Evolutionary conservation across 2,797 vertebrate species (phyloP), one percentile per base, ranked within the genome.

Genomic region (Falco naumanni): DNA sequence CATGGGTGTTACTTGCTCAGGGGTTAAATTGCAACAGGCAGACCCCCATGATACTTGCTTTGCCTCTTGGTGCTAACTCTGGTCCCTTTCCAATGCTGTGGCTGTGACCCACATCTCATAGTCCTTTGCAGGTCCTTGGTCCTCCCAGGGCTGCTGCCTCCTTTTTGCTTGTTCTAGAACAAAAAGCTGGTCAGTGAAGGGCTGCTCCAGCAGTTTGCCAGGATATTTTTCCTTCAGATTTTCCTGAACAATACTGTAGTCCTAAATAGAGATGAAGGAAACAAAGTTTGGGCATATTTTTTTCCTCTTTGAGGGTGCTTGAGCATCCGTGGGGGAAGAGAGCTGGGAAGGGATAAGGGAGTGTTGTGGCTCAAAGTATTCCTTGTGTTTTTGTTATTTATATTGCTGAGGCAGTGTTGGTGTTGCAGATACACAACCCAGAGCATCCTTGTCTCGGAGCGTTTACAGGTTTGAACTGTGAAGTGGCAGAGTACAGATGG

Each of bases 131-230:
- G n/a, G 64, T 48, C 45, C 15, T 84, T n/a, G 28, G 29, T 50
- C 9, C 34, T 50, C 16, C 45, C 16, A 33, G 34, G 19, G 57
- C 16, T 45, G 28, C 43, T 57, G 50, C 57, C 29, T 54, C 48
- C 45, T 59, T n/a, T 57, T 26, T 41, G n/a, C 29, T 48, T 51
- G 24, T 29, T 53, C 25, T 29, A 13, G 26, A 48, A 8, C 8
- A 59, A 41, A 60, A 51, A 10, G 11, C 6, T 71, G 4, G 16
- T 24, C 1, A 0, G 0, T 28, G 28, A 60, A 19, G 11, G 16
- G 9, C 50, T 39, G 31, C 63, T 66, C 61, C 14, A 25, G 37
- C 37, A 14, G 21, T 65, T 28, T 29, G 4, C 53, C 7, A 10
- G 86, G 33, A 22, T 45, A 18, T 64, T 68, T 19, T 66, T 33